Evolutionary conservation across 1,140 invertebrate genomes (phyloP).

Genomic region (Pseudomyrmex sp.): DNA sequence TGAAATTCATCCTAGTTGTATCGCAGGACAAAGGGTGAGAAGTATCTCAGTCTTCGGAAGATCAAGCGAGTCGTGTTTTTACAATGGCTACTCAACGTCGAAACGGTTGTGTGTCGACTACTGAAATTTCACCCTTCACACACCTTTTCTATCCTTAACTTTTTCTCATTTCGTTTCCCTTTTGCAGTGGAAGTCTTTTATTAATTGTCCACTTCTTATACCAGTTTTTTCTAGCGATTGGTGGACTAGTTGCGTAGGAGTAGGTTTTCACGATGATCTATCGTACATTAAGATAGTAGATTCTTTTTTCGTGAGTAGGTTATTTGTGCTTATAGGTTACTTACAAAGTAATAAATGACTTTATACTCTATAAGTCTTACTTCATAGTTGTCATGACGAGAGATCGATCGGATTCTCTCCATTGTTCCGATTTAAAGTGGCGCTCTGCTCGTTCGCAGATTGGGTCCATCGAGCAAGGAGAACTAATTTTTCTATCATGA

Average conservation of each 20-base stretch:
- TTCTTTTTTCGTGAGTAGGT: constrained; percentile 79
- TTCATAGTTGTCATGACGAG: constrained; percentile 76
- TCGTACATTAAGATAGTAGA: constrained; percentile 73
- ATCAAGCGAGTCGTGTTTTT: constrained; percentile 68
- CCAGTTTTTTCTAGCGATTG: constrained; percentile 69
- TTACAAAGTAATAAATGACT: constrained; percentile 72
- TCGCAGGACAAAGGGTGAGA: constrained; percentile 72
- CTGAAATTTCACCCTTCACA: constrained; percentile 55
- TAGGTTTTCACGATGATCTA: constrained; percentile 78
- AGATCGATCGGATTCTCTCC: constrained; percentile 69
- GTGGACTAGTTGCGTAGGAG: constrained; percentile 75
- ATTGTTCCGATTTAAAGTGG: constrained; percentile 74
- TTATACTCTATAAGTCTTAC: constrained; percentile 75
- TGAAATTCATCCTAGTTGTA: constrained; percentile 73
- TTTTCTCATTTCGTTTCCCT: constrained; percentile 66
- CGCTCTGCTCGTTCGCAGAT: constrained; percentile 65
- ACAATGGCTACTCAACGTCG: constrained; percentile 71
- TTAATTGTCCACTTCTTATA: constrained; percentile 68
- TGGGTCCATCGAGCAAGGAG: constrained; percentile 60
- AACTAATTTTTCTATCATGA: constrained; percentile 67
- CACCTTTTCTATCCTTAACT: constrained; percentile 43
- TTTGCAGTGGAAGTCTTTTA: constrained; percentile 68
- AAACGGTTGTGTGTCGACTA: constrained; percentile 63
- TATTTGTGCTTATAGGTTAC: constrained; percentile 70
- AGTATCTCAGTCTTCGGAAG: constrained; percentile 70